Evolutionary conservation across 2,888 invertebrate species (phyloP), one percentile per base, ranked within the genome.

Genomic region (Aphodius sticticus): DNA sequence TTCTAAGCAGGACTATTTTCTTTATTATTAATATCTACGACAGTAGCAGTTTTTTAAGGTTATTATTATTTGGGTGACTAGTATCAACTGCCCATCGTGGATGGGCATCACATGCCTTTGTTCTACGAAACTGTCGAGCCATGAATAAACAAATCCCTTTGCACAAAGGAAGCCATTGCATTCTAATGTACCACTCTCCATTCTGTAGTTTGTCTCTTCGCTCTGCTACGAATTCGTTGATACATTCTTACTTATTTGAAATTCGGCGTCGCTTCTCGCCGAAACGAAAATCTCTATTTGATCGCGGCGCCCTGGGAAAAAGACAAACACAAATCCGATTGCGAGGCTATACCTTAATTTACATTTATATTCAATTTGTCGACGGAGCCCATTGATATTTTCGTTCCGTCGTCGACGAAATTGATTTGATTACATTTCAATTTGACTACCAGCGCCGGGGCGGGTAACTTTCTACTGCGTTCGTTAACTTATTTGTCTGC

Each of bases 311-410:
- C 74, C 14, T 15, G 74, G 37, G 74, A 74, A 53, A 53, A 53
- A 53, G 74, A 74, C 74, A 74, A 74, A 74, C 74, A 74, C 9
- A 26, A 74, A 72, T 72, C 72, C 72, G 26, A 14, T 36, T 26
- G 26, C 72, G 72, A 26, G 6, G n/a, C 26, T 74, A 74, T 74
- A 74, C 37, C 74, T 74, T 74, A 74, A 74, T 74, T 74, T 74
- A 74, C 74, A 74, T 74, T 74, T 74, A 74, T 74, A 74, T 74
- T 74, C 74, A 37, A 74, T 74, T 74, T 74, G 74, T 74, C 74
- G 53, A 9, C 53, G 53, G 53, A 12, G 12, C 53, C 53, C 53
- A 53, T 53, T 53, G 53, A 53, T 53, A 53, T 53, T 53, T 53
- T 53, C 53, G 53, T 53, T 53, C 12, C 53, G 53, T 53, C 53